A percentile compares a stretch with the other conserved stretches of the same genome.
Conservation (phyloP, 2,797 vertebrate genomes). For the Coranthus polyacanthus region DNA sequence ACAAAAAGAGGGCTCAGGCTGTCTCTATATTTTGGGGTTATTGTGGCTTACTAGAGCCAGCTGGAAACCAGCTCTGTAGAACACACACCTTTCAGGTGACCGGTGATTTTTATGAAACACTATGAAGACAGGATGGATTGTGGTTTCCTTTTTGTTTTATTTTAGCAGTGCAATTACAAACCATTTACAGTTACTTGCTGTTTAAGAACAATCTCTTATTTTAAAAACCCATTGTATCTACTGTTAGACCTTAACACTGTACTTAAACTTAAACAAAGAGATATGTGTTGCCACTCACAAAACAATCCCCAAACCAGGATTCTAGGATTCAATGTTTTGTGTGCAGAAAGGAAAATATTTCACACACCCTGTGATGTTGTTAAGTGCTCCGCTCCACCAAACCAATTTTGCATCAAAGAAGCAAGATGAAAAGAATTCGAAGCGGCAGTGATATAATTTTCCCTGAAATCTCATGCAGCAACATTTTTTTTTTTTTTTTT, state of each 20-base stretch:
- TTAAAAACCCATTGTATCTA: constrained; percentile 12
- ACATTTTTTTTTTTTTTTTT: constrained; percentile 25
- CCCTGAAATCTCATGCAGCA: constrained; percentile 58
- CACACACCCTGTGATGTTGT: constrained; percentile 66
- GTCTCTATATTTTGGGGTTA: constrained; percentile 31
- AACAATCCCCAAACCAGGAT: constrained; percentile 40
- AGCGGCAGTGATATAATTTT: constrained; percentile 70
- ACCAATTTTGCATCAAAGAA: constrained; percentile 79
- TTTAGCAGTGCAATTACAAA: no score
- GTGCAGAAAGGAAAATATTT: constrained; percentile 48
- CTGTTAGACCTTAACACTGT: constrained; percentile 26
- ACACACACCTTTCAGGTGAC: constrained; percentile 1
- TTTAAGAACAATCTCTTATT: constrained; percentile 2
- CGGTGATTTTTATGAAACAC: constrained; percentile 4
- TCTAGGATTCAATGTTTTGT: constrained; percentile 27
- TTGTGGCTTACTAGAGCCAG: constrained; percentile 16
- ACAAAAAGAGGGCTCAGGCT: constrained; percentile 17
- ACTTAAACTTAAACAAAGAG: constrained; percentile 42
- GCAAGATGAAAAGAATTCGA: constrained; percentile 75
- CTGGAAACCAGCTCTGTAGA: constrained; percentile 5
- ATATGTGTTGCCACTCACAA: constrained; percentile 25
- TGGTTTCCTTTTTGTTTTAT: no score
- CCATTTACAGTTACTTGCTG: no score
- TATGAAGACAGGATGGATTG: background rate
- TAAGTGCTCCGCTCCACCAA: constrained; percentile 71